Evolutionary conservation across 2,797 vertebrate species (phyloP).

Genomic region (Sparidentex hasta): DNA sequence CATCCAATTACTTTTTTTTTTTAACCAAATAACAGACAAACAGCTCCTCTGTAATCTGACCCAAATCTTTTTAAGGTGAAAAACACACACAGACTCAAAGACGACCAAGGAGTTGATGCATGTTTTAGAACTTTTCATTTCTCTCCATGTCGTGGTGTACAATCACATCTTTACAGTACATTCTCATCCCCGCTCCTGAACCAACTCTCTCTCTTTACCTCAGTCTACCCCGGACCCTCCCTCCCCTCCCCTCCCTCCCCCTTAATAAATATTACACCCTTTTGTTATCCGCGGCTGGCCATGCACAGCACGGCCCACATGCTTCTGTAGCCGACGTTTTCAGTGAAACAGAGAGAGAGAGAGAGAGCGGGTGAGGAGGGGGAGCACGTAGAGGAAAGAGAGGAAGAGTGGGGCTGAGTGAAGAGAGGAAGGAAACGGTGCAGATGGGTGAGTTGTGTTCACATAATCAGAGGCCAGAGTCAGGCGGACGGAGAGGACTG

Average conservation of each 20-base stretch:
- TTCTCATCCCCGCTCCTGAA: conserved; percentile 55
- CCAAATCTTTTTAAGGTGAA: background rate
- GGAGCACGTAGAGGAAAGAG: conserved; percentile 19
- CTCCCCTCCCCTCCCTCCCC: conserved; percentile 31
- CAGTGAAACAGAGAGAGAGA: conserved; percentile 44
- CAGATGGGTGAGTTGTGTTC: conserved; percentile 16
- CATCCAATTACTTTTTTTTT: background rate
- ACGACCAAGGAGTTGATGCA: conserved; percentile 40
- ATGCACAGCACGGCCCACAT: conserved; percentile 79
- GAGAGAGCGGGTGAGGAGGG: background rate
- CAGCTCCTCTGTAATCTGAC: too few species aligned
- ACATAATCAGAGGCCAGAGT: conserved; percentile 22
- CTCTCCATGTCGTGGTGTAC: conserved; percentile 69
- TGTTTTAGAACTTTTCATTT: conserved; percentile 79
- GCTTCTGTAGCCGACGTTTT: conserved; percentile 53
- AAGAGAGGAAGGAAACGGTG: conserved; percentile 13
- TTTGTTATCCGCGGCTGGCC: conserved; percentile 60
- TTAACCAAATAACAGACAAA: background rate
- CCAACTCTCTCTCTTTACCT: conserved; percentile 30
- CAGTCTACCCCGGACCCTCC: background rate
- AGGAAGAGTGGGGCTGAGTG: conserved; percentile 26
- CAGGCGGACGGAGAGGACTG: conserved; percentile 9
- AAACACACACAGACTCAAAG: conserved; percentile 42
- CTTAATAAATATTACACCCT: conserved; percentile 83
- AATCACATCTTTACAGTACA: conserved; percentile 84